Base-by-base conservation (phyloP, 2,888 invertebrate genomes). In the Homarus gammarus region DNA sequence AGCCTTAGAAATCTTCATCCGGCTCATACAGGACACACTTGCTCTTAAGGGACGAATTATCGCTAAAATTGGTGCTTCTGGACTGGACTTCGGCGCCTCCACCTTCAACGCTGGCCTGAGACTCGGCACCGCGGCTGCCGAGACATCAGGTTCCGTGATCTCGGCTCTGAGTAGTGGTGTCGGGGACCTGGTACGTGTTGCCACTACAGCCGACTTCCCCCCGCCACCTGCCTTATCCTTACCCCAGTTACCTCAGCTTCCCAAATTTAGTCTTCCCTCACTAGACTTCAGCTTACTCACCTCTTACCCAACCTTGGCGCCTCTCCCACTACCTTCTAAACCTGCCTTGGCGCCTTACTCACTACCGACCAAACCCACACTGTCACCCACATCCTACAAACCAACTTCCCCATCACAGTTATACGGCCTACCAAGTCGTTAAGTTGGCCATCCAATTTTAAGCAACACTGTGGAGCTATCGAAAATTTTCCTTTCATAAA, bases 21-120 rank as follows among this genome's bases (percentile, higher is more conserved):
- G 84, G 33, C 87, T 92, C 51, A 86, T 92, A 38, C 82, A 82
- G 6, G 89, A 92, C 51, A 88, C 85, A 12, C 77, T 92, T 3
- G 87, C 90, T 18, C 73, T 92, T 38, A 89, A 92, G 72, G 92
- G 92, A n/a, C 78, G 90, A 18, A 89, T 92, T 38, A 77, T 92
- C 72, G 90, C 89, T 12, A 81, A 82, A 22, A 82, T 92, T 18
- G 87, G 92, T 10, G 77, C 89, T 10, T 83, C 68, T 8, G 89
- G 89, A 10, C 61, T 92, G n/a, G 90, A 92, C 38, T 38, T 87
- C 22, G 87, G 89, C 31, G 89, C 92, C 61, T 82, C 77, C 5
- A 40, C 82, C 40, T 87, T 92, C 75, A 90, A 89, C 51, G 89
- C 90, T 33, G 92, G 90, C 18, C 38, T 90, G 22, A 79, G 70